A percentile compares a stretch with the other conserved stretches of the same genome.
These are phyloP conservation scores for Archocentrus centrarchus DNA, from an alignment of 2,113 vertebrate species.

Conservation along the genomic window DNA sequence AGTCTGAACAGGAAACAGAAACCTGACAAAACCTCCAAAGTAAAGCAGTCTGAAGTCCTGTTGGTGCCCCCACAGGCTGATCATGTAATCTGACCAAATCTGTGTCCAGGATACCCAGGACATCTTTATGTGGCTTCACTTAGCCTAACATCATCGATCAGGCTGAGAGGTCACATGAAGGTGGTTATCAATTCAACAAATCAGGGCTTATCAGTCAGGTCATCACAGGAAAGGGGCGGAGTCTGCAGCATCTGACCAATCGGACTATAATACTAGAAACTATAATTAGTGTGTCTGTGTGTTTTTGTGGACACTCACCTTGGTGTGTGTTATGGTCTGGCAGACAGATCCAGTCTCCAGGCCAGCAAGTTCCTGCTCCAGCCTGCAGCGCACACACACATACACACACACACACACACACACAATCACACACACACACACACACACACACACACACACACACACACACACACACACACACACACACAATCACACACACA, in stretches of 20 bases:
- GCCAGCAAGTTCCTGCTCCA: constrained; percentile 87
- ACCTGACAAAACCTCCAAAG: neutral
- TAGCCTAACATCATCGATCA: no score
- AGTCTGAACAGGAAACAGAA: constrained; percentile 4
- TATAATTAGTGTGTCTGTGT: neutral
- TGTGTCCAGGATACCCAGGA: neutral
- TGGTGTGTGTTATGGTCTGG: constrained; percentile 15
- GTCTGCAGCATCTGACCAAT: no score
- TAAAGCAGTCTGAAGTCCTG: neutral
- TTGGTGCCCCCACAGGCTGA: neutral
- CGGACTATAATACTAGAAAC: neutral
- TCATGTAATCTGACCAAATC: neutral
- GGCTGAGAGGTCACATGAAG: no score
- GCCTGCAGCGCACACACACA: constrained; percentile 70
- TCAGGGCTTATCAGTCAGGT: no score
- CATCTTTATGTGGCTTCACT: no score
- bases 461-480: neutral
- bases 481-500: neutral
- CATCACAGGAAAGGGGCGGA: no score
- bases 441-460: neutral
- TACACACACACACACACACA: neutral
- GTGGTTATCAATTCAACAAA: no score
- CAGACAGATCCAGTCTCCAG: constrained; percentile 80
- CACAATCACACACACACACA: neutral
- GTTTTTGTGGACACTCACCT: constrained; percentile 30